Percentiles rank a stretch among this genome's conserved stretches.
Conservation (phyloP, 2,113 vertebrate species). For the Rhabdomys dilectus region DNA sequence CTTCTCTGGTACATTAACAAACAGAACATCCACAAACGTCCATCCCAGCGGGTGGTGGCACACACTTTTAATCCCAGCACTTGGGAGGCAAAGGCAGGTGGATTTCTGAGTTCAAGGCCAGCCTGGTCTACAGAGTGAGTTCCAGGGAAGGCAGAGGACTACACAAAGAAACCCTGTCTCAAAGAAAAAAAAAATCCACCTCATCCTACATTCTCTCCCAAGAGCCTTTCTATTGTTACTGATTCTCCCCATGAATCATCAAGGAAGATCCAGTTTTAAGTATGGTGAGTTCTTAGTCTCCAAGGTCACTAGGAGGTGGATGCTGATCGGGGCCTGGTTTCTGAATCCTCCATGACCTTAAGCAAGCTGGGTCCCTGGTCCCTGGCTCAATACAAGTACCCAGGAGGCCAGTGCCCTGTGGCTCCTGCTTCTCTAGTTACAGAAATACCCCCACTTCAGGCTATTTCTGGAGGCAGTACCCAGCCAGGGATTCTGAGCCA, state of each 20-base stretch:
- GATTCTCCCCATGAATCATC: neutral
- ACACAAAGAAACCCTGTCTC: neutral
- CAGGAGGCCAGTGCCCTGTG: neutral
- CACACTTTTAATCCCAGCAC: neutral
- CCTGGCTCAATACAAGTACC: neutral
- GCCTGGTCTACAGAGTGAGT: neutral
- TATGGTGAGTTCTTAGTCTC: neutral
- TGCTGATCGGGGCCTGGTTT: neutral
- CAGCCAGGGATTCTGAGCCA: neutral
- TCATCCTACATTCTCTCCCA: neutral
- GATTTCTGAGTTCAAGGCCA: neutral
- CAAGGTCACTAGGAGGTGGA: neutral
- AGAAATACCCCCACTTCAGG: neutral
- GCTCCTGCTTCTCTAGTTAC: neutral
- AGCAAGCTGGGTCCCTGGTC: neutral
- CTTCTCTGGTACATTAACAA: neutral
- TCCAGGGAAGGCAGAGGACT: neutral
- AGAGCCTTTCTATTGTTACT: neutral
- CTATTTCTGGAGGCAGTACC: neutral
- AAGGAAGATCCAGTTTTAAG: neutral
- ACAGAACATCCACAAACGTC: too few relatives aligned
- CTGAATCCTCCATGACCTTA: neutral
- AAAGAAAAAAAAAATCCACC: neutral
- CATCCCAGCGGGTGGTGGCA: neutral
- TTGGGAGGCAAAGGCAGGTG: neutral